Base-by-base conservation (phyloP, 2,113 vertebrate genomes). In the Lipophrys pholis region DNA sequence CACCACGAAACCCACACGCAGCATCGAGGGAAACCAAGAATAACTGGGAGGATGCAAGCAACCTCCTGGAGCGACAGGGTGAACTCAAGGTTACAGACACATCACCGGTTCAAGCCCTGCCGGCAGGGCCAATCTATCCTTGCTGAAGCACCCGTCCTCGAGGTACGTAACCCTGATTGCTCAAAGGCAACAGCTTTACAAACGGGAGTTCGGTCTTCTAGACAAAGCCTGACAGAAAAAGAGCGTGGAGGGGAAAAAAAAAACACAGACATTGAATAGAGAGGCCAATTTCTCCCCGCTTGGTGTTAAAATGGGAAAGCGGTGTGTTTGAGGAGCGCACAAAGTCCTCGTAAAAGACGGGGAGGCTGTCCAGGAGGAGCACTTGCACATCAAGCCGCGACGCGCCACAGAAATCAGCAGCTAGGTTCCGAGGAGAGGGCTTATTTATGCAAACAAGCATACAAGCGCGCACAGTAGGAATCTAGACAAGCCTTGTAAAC, bases 381-480 rank as follows among this genome's bases (percentile, higher is more conserved):
- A 17, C 76, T 78, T 16, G 62, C 83, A 77, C 71, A 58, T 73
- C 76, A 70, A 75, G 84, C 68, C 11, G 57, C 55, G 51, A 8
- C 57, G 64, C 8, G 38, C 82, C 76, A 11, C 82, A 8, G 80
- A 78, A 75, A 89, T 82, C 85, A 12, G 73, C 84, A 55, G 83
- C 82, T 68, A 80, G 78, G 76, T 85, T 89, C 85, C 71, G 80
- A 87, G 75, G 88, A 90, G 85, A 81, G 82, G 89, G 82, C 78
- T 91, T 91, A 91, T 92, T 92, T 91, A 92, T 91, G 89, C 90
- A 91, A 91, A 92, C 88, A 91, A 89, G 89, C 86, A 62, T 85
- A 85, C 84, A 80, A 85, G 89, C 89, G 64, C 73, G 86, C 90
- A 90, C 90, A 91, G 90, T 89, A 91, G 90, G 90, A 87, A 90